phyloP scores from a whole-genome alignment of 2,888 invertebrate genomes.

The Oasisia sp. region DNA sequence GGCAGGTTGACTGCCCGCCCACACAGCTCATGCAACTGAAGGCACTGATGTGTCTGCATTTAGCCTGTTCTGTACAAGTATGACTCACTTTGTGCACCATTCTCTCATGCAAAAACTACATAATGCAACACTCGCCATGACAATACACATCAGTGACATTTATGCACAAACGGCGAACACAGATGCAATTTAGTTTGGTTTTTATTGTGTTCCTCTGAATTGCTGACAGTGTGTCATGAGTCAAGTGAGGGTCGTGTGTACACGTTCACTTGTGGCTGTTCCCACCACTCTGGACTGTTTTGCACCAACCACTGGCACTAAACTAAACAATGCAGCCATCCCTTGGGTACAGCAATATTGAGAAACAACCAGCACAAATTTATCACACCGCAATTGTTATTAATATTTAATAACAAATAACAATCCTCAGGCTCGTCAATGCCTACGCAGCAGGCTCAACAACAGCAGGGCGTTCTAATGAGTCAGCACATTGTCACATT shows the following conservation, averaged over 20 bases:
- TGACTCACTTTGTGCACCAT: not conserved
- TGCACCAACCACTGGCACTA: not conserved
- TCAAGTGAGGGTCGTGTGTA: not conserved
- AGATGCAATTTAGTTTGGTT: not conserved
- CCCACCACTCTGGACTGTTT: not conserved
- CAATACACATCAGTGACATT: not conserved
- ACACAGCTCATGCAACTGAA: not conserved
- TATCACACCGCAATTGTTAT: not conserved
- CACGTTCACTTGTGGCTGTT: not conserved
- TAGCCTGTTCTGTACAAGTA: not conserved
- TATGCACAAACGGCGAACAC: not conserved
- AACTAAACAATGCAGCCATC: not conserved
- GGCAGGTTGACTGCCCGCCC: not conserved
- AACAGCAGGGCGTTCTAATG: not conserved
- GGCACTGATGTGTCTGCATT: not conserved
- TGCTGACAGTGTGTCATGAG: not conserved
- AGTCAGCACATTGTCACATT: not conserved
- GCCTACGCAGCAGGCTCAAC: not conserved
- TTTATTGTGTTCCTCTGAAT: not conserved
- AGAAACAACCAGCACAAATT: not conserved
- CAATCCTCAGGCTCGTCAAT: not conserved
- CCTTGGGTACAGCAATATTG: not conserved
- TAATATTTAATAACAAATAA: slow-evolving; percentile 17
- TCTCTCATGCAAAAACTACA: not conserved
- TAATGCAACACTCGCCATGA: not conserved